Base-by-base conservation (phyloP, 1,140 invertebrate genomes). In the Bombus waltoni region DNA sequence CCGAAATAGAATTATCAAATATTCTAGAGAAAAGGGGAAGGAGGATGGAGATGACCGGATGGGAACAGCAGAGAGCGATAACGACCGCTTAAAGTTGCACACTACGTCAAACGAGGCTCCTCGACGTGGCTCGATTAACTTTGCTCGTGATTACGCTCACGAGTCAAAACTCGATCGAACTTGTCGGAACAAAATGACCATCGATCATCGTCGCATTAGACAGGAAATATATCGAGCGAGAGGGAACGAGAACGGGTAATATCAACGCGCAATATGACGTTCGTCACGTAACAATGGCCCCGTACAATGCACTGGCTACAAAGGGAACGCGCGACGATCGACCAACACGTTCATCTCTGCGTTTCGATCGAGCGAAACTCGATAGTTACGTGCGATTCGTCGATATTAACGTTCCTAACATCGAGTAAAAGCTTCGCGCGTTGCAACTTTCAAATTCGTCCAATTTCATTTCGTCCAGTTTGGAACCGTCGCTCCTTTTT, bases 111-210 rank as follows among this genome's bases (percentile, higher is more conserved):
- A 70, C 68, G 57, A 47, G 53, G 40, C 40, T 25, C 32, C 59
- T 15, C 70, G 71, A 74, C 73, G 57, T 38, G 42, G 59, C 71
- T 81, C 71, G 38, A 85, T 85, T 85, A 81, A 74, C 78, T 85
- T 85, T 62, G 78, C 53, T 44, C 57, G 65, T 81, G 83, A 85
- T 85, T 81, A 85, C 76, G 66, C n/a, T 40, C 59, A 53, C 83
- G 78, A 81, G 78, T 74, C 78, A 71, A 74, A 85, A 81, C 78
- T 65, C 78, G 78, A 81, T 85, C 78, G 71, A 81, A 81, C 78
- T 66, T 74, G 83, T 85, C 83, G 74, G 78, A 81, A 81, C 83
- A 81, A 81, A 85, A 81, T 85, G 78, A 85, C 53, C 71, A 85
- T 85, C 83, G 68, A 85, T 85, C 83, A 85, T 74, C 78, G 44